Conservation (phyloP, 37 sponge, comb jelly and placozoan species). For the Aphrocallistes beatrix region DNA sequence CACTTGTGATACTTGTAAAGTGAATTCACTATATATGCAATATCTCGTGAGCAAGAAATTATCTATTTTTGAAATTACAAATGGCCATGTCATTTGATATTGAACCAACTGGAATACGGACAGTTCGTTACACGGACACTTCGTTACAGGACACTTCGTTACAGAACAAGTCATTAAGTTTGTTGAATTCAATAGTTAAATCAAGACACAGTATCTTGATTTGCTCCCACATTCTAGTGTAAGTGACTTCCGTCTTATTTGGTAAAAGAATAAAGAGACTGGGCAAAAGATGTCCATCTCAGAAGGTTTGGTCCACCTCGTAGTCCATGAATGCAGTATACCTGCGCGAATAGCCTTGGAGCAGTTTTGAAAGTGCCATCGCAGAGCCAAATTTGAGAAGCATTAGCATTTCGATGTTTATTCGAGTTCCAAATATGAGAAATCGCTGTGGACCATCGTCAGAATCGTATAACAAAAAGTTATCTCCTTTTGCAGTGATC, state of each 20-base stretch:
- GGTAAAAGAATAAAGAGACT: neutral
- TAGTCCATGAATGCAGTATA: neutral
- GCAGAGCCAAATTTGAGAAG: neutral
- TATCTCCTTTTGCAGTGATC: neutral
- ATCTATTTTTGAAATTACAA: too few species aligned
- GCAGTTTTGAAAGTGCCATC: constrained; percentile 12
- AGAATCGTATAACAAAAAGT: constrained; percentile 4
- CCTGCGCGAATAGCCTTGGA: neutral
- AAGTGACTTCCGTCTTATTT: neutral
- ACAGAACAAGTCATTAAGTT: too few species aligned
- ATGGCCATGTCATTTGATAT: too few species aligned
- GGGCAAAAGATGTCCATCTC: neutral
- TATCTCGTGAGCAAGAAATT: too few species aligned
- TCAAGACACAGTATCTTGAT: neutral
- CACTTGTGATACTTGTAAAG: neutral
- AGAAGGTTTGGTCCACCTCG: constrained; percentile 6
- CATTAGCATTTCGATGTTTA: neutral
- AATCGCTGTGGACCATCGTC: neutral
- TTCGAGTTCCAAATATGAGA: neutral
- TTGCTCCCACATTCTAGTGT: neutral
- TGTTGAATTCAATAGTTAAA: too few species aligned
- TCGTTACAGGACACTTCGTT: too few species aligned
- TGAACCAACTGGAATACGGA: too few species aligned
- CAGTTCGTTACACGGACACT: too few species aligned
- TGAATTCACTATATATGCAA: neutral